These are phyloP conservation scores for Apis cerana DNA, from an alignment of 1,140 invertebrate genomes.

Conservation along the genomic window DNA sequence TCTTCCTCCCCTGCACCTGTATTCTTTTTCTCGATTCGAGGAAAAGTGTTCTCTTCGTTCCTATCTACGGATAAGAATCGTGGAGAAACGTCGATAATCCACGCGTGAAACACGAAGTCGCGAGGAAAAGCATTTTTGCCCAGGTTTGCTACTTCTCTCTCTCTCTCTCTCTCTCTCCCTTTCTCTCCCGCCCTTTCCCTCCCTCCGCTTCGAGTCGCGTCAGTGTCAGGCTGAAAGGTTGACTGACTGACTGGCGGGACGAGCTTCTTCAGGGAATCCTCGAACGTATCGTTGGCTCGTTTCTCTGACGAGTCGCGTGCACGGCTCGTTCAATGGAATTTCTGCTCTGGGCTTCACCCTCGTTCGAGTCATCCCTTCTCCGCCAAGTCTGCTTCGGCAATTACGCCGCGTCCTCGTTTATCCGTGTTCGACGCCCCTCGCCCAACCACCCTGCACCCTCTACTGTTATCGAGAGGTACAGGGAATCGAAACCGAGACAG, in stretches of 20 bases:
- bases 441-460: too few species aligned
- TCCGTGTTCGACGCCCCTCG: conserved; percentile 1
- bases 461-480: background rate
- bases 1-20: background rate
- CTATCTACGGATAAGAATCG: conserved; percentile 3
- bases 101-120: conserved; percentile 26
- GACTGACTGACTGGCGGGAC: background rate
- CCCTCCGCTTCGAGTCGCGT: conserved; percentile 23
- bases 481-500: conserved; percentile 14
- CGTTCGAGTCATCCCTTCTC: conserved; percentile 5
- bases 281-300: conserved; percentile 14
- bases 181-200: background rate
- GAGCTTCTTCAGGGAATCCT: conserved; percentile 18
- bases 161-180: too few species aligned
- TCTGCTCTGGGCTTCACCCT: conserved; percentile 1
- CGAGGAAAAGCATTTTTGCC: conserved; percentile 32
- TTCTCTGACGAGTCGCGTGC: conserved; percentile 11
- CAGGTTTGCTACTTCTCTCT: background rate
- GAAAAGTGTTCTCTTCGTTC: background rate
- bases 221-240: conserved; percentile 37
- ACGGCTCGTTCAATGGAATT: conserved; percentile 23
- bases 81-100: conserved; percentile 18
- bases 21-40: background rate
- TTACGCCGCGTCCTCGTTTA: conserved; percentile 20
- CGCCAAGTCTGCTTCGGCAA: conserved; percentile 10